Evolutionary conservation across 2,797 vertebrate species (phyloP).

Genomic region (Chromis chromis): DNA sequence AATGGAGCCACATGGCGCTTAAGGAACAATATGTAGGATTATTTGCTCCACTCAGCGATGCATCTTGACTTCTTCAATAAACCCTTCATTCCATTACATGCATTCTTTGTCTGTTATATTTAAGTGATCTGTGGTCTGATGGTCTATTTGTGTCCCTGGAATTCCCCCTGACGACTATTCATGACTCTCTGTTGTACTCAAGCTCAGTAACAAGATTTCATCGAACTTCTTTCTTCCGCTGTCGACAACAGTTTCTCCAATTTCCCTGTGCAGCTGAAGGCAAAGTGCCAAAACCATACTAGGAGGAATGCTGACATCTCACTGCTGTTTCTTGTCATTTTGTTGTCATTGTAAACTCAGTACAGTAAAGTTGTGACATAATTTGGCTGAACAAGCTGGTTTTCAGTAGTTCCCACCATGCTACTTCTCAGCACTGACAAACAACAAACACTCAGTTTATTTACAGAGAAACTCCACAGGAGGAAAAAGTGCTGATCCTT

Average conservation of each 20-base stretch:
- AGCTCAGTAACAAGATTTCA: constrained; percentile 43
- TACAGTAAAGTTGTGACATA: constrained; percentile 8
- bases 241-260: background rate
- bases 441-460: constrained; percentile 59
- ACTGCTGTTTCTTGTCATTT: constrained; percentile 14
- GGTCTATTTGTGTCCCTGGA: constrained; percentile 55
- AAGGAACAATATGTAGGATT: constrained; percentile 40
- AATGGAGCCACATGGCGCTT: constrained; percentile 40
- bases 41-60: constrained; percentile 24
- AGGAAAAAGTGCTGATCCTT: constrained; percentile 58
- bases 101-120: constrained; percentile 25
- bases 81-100: constrained; percentile 13
- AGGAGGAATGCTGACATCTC: constrained; percentile 13
- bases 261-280: constrained; percentile 2
- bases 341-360: constrained; percentile 47
- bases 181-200: constrained; percentile 27
- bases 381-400: constrained; percentile 33
- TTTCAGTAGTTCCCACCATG: constrained; percentile 38
- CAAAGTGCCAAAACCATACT: constrained; percentile 12
- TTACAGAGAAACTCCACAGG: constrained; percentile 63
- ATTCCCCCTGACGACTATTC: constrained; percentile 56
- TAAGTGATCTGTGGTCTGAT: constrained; percentile 31
- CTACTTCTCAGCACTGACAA: constrained; percentile 15
- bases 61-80: constrained; percentile 17
- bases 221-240: constrained; percentile 29